Percentiles rank a stretch among this genome's conserved stretches.
Conservation (phyloP, 2,797 vertebrate species). For the Scomberomorus guttatus region DNA sequence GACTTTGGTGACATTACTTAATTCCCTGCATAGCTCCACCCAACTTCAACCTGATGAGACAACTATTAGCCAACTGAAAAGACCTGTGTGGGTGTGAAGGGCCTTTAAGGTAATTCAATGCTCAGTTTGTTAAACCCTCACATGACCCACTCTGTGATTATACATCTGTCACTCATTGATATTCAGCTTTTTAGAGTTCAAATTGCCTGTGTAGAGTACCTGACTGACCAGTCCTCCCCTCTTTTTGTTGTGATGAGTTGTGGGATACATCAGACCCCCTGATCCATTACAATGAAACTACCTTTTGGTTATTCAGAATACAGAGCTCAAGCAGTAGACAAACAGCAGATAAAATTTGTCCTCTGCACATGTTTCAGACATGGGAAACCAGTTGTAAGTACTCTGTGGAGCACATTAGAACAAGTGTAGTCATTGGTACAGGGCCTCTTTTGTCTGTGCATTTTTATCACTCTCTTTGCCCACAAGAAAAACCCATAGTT, state of each 20-base stretch:
- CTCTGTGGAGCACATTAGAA: background rate
- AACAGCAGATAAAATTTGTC: background rate
- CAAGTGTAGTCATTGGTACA: background rate
- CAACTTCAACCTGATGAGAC: background rate
- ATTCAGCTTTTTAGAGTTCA: no score
- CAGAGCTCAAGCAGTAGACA: background rate
- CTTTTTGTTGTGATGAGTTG: background rate
- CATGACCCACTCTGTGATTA: no score
- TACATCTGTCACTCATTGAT: no score
- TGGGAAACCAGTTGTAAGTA: background rate
- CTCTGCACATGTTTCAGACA: background rate
- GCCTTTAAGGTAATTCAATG: background rate
- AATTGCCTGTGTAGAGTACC: no score
- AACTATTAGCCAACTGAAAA: background rate
- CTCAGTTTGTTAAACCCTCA: background rate
- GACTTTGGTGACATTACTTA: background rate
- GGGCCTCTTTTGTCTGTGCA: background rate
- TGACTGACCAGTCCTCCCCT: background rate
- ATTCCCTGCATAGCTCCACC: background rate
- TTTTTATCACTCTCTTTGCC: conserved; percentile 5
- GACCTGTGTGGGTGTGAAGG: background rate
- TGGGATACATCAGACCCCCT: no score
- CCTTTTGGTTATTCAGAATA: background rate
- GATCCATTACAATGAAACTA: no score
- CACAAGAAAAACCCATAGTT: conserved; percentile 24